Percentiles rank a stretch among this genome's conserved stretches.
phyloP scores from a whole-genome alignment of 1,140 invertebrate species.

The Drosophila oshimai region DNA sequence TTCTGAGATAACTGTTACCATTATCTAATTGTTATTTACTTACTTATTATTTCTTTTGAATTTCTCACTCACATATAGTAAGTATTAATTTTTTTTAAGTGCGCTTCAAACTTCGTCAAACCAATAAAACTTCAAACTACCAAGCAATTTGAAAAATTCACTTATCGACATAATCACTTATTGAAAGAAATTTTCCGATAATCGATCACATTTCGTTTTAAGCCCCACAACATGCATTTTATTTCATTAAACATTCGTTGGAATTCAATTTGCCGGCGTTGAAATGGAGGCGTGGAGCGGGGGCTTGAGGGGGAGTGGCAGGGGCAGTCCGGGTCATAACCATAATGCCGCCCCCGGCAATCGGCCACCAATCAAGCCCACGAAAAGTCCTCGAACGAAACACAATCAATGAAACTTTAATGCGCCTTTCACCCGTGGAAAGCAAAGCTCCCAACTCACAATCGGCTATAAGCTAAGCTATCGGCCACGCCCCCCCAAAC shows the following conservation, averaged over 20 bases:
- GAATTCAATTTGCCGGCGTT: constrained; percentile 42
- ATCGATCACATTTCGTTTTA: constrained; percentile 24
- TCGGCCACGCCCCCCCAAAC: constrained; percentile 19
- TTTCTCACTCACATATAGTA: too few relatives aligned
- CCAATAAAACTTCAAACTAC: background rate
- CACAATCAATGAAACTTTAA: constrained; percentile 73
- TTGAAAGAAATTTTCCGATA: constrained; percentile 26
- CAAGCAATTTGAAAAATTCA: background rate
- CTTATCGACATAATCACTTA: background rate
- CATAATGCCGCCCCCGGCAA: constrained; percentile 38
- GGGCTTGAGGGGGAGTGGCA: background rate
- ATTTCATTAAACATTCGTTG: constrained; percentile 42
- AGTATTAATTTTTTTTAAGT: background rate
- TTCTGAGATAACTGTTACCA: too few relatives aligned
- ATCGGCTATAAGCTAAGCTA: background rate
- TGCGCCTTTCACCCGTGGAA: constrained; percentile 62
- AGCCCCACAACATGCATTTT: constrained; percentile 17
- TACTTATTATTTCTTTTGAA: too few relatives aligned
- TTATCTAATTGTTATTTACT: too few relatives aligned
- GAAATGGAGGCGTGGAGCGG: background rate
- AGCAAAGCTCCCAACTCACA: background rate
- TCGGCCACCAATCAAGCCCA: constrained; percentile 35
- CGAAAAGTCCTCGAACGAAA: constrained; percentile 29
- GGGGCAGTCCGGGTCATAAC: constrained; percentile 41
- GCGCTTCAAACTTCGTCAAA: background rate